Evolutionary conservation across 2,113 vertebrate species (phyloP), one percentile per base, ranked within the genome.

Genomic region (Pterophyllum scalare): DNA sequence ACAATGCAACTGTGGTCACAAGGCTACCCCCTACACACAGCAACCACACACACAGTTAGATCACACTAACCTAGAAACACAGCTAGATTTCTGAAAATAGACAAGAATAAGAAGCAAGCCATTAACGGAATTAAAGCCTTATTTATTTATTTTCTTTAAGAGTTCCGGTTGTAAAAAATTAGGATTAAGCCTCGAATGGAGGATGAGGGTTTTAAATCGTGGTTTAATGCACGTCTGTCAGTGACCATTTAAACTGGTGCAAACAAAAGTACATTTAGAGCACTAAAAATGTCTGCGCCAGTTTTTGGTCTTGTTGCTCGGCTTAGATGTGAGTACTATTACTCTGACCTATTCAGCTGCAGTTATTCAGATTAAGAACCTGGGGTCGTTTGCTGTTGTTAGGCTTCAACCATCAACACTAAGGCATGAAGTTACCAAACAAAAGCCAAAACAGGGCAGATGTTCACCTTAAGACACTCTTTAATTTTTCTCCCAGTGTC

Each of bases 1-100:
- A 89, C 90, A 89, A 88, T 89, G 80, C 61, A 87, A 82, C 86
- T 85, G 59, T 83, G 89, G 91, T 92, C 91, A 94, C 88, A 90
- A 90, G 91, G 88, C 90, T 85, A 92, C 91, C 86, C 67, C 89
- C 87, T 85, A 91, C 92, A 90, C 89, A 90, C 81, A 78, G 28
- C 74, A 85, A 85, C 80, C 85, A 84, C 85, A 87, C 85, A 88
- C 83, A 65, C 64, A 52, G 62, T 79, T 60, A 77, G 84, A 88
- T 77, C 91, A 85, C 38, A 33, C 65, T 77, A 91, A 90, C 88
- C 84, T 83, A 84, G 82, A 91, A 92, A 87, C 84, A 78, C 56
- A 61, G 82, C 70, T 24, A 38, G 19, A 85, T 79, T 62, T 67
- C 75, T 84, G 49, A 87, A 90, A 81, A 84, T 40, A 76, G 70